Evolutionary conservation across 2,888 invertebrate species (phyloP), one percentile per base, ranked within the genome.

Genomic region (Geophilus truncorum): DNA sequence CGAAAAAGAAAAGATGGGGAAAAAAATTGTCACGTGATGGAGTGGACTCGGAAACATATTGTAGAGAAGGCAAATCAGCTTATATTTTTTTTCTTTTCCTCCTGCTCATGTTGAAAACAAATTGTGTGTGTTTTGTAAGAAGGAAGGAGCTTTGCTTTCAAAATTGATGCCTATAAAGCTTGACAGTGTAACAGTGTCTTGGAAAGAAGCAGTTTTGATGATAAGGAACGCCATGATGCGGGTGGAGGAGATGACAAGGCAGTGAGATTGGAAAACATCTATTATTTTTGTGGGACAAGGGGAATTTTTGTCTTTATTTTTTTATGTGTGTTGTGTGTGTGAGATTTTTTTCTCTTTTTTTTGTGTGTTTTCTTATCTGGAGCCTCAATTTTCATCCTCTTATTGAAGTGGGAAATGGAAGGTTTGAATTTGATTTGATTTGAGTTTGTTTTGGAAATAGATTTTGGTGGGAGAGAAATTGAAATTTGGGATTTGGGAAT

Each of bases 111-210:
- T 62, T 62, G 62, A 62, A 62, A 62, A 62, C 62, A 62, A 62
- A 62, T 62, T 62, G 62, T 62, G 25, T 57, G 57, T 62, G 25
- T 62, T 62, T 62, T 62, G 62, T 62, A 62, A 62, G 62, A 62
- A 62, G 45, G 62, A 62, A 62, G 62, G 10, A 62, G 62, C 62
- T 62, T 62, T 62, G 62, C 62, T 62, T 62, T 62, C 62, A 62
- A 62, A 62, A 62, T 62, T 62, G 62, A 62, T 62, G 62, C 62
- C 62, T 62, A 62, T 62, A 62, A 62, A 62, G 62, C 62, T 62
- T 62, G 62, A 62, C 62, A 62, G 62, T 62, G 62, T 62, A 62
- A 62, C 62, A 62, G 62, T 62, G 62, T 62, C 62, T 62, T 62
- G 62, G 62, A 62, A 40, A 62, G 62, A 62, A 62, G 62, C 62